phyloP scores from a whole-genome alignment of 2,797 vertebrate species.

The Mionectes olivaceus region DNA sequence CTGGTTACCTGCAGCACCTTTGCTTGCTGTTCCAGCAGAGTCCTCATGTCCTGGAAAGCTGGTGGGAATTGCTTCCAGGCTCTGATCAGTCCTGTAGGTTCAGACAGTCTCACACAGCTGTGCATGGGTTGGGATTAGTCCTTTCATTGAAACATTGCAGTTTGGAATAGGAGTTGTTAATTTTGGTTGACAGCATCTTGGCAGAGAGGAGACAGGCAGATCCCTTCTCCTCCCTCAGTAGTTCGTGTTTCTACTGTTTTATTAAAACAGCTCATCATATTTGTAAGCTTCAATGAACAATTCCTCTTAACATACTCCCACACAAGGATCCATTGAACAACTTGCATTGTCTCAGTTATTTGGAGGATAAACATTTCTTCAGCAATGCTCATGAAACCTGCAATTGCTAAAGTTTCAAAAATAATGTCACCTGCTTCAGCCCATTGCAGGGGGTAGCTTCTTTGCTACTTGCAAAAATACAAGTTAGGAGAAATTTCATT shows the following conservation, averaged over 20 bases:
- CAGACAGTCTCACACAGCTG: not conserved
- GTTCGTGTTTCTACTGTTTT: slow-evolving; percentile 11
- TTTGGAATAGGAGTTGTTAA: not conserved
- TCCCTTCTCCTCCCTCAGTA: not conserved
- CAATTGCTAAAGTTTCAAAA: not conserved
- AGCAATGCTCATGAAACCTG: not conserved
- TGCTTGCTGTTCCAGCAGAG: not conserved
- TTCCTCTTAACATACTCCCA: slow-evolving; percentile 32
- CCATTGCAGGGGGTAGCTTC: not conserved
- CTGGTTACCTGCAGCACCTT: not conserved
- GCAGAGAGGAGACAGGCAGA: not conserved
- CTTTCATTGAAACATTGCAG: not conserved
- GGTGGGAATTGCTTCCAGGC: not conserved
- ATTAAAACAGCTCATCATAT: slow-evolving; percentile 53
- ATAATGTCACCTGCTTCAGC: not conserved
- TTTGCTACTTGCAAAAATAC: not conserved
- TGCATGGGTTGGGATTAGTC: not conserved
- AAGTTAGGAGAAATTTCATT: not conserved
- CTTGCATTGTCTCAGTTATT: slow-evolving; percentile 19
- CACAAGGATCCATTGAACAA: slow-evolving; percentile 20
- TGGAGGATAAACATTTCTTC: slow-evolving; percentile 14
- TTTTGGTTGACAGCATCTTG: slow-evolving; percentile 7
- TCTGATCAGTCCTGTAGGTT: not conserved
- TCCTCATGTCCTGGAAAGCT: not conserved
- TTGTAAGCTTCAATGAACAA: slow-evolving; percentile 56